Evolutionary conservation across 1,140 invertebrate genomes (phyloP).

Genomic region (Eubasilissa regina): DNA sequence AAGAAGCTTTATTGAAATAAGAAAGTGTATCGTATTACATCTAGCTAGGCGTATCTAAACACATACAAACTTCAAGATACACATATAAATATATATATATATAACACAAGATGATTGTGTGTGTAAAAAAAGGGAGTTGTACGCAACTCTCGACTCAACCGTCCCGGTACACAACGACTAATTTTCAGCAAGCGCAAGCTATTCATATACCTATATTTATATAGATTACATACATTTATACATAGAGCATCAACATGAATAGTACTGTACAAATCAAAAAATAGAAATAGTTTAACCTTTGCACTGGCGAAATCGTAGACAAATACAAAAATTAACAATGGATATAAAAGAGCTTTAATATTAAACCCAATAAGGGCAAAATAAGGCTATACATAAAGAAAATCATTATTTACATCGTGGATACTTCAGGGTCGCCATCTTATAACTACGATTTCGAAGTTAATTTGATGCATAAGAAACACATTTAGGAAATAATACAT

Average conservation of each 20-base stretch:
- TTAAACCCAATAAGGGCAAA: neutral
- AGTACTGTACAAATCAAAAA: constrained; percentile 21
- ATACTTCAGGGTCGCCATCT: constrained; percentile 47
- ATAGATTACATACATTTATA: constrained; percentile 40
- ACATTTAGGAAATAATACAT: neutral
- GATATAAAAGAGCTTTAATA: neutral
- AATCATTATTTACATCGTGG: constrained; percentile 51
- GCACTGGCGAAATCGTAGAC: neutral
- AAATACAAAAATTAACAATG: neutral
- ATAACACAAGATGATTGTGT: constrained; percentile 3
- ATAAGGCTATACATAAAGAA: neutral
- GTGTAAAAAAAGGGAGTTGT: neutral
- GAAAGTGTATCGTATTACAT: constrained; percentile 54
- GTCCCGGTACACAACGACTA: constrained; percentile 20
- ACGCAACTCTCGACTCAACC: constrained; percentile 17
- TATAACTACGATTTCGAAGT: constrained; percentile 35
- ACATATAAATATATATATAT: too few species aligned
- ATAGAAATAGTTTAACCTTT: constrained; percentile 34
- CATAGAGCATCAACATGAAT: constrained; percentile 27
- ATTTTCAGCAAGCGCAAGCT: constrained; percentile 23
- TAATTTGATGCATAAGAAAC: neutral
- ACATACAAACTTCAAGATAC: constrained; percentile 6
- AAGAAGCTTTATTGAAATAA: constrained; percentile 44
- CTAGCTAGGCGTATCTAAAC: constrained; percentile 45
- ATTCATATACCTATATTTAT: constrained; percentile 37